phyloP scores from a whole-genome alignment of 2,888 invertebrate genomes.

The Polyommatus iphigenia region DNA sequence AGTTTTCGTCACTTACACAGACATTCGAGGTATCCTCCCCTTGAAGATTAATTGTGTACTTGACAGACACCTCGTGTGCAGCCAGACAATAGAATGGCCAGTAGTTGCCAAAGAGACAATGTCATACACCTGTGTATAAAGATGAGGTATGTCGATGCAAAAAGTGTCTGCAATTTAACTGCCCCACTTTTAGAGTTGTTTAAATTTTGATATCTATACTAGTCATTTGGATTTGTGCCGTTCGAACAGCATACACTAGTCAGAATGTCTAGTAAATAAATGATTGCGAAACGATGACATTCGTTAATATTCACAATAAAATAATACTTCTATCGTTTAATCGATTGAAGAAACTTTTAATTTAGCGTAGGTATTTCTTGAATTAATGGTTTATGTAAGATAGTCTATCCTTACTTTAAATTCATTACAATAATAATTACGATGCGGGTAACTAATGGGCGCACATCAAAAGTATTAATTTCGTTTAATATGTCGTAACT shows the following conservation, averaged over 20 bases:
- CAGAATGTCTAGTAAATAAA: no score
- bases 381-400: background rate
- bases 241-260: no score
- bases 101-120: conserved; percentile 52
- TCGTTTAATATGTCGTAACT: background rate
- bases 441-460: background rate
- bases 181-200: background rate
- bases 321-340: no score
- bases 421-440: background rate
- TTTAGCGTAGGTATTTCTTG: no score
- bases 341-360: no score
- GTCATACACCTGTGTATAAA: background rate
- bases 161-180: background rate
- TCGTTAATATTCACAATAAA: no score
- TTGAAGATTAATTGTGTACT: conserved; percentile 66
- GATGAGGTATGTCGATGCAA: background rate
- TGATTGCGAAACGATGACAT: no score
- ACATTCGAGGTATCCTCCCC: conserved; percentile 42
- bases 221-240: no score
- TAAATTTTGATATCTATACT: no score
- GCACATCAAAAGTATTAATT: conserved; percentile 18
- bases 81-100: conserved; percentile 44
- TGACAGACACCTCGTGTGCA: conserved; percentile 64
- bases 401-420: background rate
- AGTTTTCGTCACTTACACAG: conserved; percentile 39